Percentiles rank a stretch among this genome's conserved stretches.
Evolutionary conservation across 2,888 invertebrate genomes (phyloP).

Genomic region (Hofmannophila pseudospretella): DNA sequence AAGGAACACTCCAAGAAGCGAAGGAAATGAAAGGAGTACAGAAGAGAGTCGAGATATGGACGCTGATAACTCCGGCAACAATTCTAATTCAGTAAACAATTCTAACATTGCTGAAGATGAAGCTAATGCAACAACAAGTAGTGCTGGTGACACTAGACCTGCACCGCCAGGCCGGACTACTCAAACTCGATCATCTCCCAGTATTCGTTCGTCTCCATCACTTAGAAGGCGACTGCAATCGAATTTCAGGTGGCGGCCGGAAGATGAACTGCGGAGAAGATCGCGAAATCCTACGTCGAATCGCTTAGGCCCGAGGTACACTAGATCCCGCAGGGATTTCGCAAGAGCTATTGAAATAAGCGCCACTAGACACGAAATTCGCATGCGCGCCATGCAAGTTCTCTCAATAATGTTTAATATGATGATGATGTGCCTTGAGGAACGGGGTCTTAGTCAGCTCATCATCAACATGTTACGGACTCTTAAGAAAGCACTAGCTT

Average conservation of each 20-base stretch:
- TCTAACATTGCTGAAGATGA: slow-evolving; percentile 24
- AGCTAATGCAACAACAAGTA: slow-evolving; percentile 24
- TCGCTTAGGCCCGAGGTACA: slow-evolving; percentile 41
- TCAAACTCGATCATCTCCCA: slow-evolving; percentile 31
- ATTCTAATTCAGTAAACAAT: no score
- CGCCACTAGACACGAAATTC: slow-evolving; percentile 64
- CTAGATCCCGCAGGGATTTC: slow-evolving; percentile 49
- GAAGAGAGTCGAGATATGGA: slow-evolving; percentile 24
- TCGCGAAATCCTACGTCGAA: slow-evolving; percentile 37
- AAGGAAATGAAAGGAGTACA: slow-evolving; percentile 27
- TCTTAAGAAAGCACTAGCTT: slow-evolving; percentile 63
- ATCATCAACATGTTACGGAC: slow-evolving; percentile 65
- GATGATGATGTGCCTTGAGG: slow-evolving; percentile 74
- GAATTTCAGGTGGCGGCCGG: slow-evolving; percentile 49
- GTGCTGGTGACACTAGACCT: slow-evolving; percentile 20
- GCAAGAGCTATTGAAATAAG: slow-evolving; percentile 58
- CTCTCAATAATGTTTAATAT: slow-evolving; percentile 72
- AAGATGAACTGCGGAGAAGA: slow-evolving; percentile 51
- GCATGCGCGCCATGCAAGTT: slow-evolving; percentile 71
- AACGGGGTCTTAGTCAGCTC: slow-evolving; percentile 61
- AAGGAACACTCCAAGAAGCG: slow-evolving; percentile 33
- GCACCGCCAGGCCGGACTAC: slow-evolving; percentile 25
- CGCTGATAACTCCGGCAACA: slow-evolving; percentile 18
- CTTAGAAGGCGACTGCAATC: slow-evolving; percentile 44
- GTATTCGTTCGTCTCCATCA: slow-evolving; percentile 33